Base-by-base conservation (phyloP, 2,888 invertebrate genomes). In the Macrophya annulata region DNA sequence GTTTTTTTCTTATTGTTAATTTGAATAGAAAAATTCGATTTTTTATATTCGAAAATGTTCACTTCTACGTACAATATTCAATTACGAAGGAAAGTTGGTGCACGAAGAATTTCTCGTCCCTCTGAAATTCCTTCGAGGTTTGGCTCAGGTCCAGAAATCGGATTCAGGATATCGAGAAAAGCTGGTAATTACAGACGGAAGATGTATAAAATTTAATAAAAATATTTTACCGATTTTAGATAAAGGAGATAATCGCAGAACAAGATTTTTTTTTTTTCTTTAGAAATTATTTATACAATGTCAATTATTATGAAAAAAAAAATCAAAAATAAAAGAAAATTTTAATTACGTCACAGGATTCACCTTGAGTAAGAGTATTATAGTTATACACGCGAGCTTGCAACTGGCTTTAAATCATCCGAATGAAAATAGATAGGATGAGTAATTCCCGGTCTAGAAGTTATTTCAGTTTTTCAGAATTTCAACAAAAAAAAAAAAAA, bases 401-500 rank as follows among this genome's bases (percentile, higher is more conserved):
- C 72, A 45, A 74, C 43, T 74, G 45, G 72, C 43, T 43, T 21
- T 31, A n/a, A 45, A 45, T 74, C 72, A 45, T 74, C 43, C n/a
- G 8, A 74, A 74, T 74, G 43, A 45, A 74, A 74, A 74, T 74
- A 74, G 72, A 25, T 45, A n/a, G 72, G 10, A n/a, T 74, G 72
- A 74, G 72, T 25, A 74, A 74, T 74, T 21, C 72, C 15, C 21
- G 43, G 43, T 43, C 68, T 37, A 17, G 17, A 45, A 74, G 72
- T 74, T 74, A 74, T 74, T 74, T 74, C 72, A 9, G 72, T 74
- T 74, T 74, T 74, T 45, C 72, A 74, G 45, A n/a, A 74, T 68
- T 17, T 8, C 3, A 25, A 31, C 31, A 17, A 37, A 68, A 68
- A 21, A 4, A 3, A 45, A 12, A 9, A 45, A 0, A 31, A 43